These are phyloP conservation scores for Brotula barbata DNA, from an alignment of 2,797 vertebrate species.

Conservation along the genomic window DNA sequence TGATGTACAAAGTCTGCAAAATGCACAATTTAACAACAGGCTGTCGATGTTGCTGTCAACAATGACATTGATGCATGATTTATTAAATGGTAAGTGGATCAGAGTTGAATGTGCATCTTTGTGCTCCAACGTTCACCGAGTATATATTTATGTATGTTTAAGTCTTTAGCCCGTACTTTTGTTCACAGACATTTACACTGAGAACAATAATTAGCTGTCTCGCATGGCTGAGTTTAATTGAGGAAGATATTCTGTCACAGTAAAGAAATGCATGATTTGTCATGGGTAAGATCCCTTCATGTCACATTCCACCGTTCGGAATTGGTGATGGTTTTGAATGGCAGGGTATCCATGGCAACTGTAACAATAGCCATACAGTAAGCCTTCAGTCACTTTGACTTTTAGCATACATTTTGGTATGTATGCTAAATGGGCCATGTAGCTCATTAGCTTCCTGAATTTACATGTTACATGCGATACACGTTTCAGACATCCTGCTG, in stretches of 20 bases:
- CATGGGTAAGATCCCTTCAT: slow-evolving; percentile 38
- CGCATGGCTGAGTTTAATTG: slow-evolving; percentile 44
- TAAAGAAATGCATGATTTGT: slow-evolving; percentile 46
- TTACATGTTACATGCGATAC: too few species aligned
- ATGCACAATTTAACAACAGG: neutral
- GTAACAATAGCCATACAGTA: slow-evolving; percentile 25
- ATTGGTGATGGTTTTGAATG: slow-evolving; percentile 47
- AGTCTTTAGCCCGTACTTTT: slow-evolving; percentile 18
- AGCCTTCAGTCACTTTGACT: slow-evolving; percentile 40
- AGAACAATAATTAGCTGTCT: slow-evolving; percentile 45
- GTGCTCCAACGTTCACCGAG: neutral
- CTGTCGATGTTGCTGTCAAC: neutral
- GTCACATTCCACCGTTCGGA: slow-evolving; percentile 38
- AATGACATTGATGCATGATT: neutral
- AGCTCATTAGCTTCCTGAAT: slow-evolving; percentile 16
- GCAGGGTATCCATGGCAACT: slow-evolving; percentile 47
- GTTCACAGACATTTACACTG: slow-evolving; percentile 28
- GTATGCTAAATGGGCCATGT: slow-evolving; percentile 30
- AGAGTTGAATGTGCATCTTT: slow-evolving; percentile 10
- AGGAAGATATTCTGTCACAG: slow-evolving; percentile 38
- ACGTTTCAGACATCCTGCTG: too few species aligned
- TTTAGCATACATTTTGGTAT: slow-evolving; percentile 16
- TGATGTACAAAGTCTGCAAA: neutral
- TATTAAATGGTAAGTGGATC: neutral
- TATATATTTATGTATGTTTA: neutral